Base-by-base conservation (phyloP, 1,140 invertebrate species). In the Diabrotica undecimpunctata region DNA sequence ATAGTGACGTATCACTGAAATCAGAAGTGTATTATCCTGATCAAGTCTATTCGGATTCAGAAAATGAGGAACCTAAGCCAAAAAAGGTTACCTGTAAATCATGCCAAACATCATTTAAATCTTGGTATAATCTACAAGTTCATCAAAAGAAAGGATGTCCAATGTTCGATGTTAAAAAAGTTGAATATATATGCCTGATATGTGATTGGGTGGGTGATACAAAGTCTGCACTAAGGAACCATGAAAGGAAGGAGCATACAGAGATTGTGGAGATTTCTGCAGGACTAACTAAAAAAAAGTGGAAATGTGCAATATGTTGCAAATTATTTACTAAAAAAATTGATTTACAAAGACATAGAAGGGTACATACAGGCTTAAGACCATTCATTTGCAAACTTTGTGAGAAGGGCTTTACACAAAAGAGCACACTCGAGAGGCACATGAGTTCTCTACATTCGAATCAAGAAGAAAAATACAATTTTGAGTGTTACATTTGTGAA, bases 341-440 rank as follows among this genome's bases (percentile, higher is more conserved):
- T 35, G 63, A 72, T 10, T 53, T 77, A 6, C 66, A 54, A 8
- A 64, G 70, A 6, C 90, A 91, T 78, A 84, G 85, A 63, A 80
- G 89, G 55, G 63, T 74, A 4, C 71, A 74, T 54, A 70, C 62
- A 0, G 67, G 70, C 5, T 77, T 79, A 53, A 71, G 68, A 6
- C 75, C 75, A 6, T 77, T 72, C 65, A 41, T 67, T 46, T 79
- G 78, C 54, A 61, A 71, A 13, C 53, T 76, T 14, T 79, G 78
- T 54, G 59, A 70, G 0, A 87, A 87, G 66, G 82, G 84, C 2
- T 93, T 93, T 72, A 88, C 85, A 7, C 82, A 89, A 2, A 82
- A 85, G 13, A 84, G 86, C 2, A 81, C 90, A 64, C 78, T 91
- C 57, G 85, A 85, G 5, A 36, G 58, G 9, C 58, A 60, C 11